A percentile compares a stretch with the other conserved stretches of the same genome.
phyloP scores from a whole-genome alignment of 2,888 invertebrate species.

The Petrolisthes cinctipes region DNA sequence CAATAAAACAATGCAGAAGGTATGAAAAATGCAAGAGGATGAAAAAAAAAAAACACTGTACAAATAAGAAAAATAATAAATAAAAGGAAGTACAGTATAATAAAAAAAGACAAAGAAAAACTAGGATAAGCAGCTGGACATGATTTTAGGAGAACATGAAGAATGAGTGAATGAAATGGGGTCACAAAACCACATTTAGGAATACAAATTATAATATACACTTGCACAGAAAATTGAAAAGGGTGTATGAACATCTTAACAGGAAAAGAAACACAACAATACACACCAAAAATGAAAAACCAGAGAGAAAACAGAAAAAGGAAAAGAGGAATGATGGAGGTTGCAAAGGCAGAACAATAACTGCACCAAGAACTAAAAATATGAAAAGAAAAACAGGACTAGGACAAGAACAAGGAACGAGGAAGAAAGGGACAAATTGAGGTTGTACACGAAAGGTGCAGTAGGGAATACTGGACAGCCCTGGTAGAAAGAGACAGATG shows the following conservation, averaged over 20 bases:
- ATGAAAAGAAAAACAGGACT: not conserved
- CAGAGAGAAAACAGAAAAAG: not conserved
- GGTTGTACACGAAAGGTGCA: not conserved
- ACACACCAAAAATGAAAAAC: no score
- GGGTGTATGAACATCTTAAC: no score
- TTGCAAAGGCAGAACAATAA: not conserved
- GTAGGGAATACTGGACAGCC: no score
- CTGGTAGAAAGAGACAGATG: no score
- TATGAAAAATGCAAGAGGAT: not conserved
- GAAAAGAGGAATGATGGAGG: not conserved
- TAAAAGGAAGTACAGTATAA: not conserved
- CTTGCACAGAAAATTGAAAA: no score
- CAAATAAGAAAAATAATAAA: not conserved
- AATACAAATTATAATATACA: no score
- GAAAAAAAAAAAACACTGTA: not conserved
- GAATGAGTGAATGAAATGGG: not conserved
- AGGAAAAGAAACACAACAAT: no score
- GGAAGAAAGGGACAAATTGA: not conserved
- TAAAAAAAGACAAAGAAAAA: not conserved
- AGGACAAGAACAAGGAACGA: not conserved
- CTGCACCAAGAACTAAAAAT: not conserved
- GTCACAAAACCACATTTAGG: no score
- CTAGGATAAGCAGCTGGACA: not conserved
- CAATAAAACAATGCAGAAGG: not conserved
- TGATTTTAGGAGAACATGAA: not conserved